Conservation (phyloP, 2,888 invertebrate genomes). For the Tricholauxania praeusta region DNA sequence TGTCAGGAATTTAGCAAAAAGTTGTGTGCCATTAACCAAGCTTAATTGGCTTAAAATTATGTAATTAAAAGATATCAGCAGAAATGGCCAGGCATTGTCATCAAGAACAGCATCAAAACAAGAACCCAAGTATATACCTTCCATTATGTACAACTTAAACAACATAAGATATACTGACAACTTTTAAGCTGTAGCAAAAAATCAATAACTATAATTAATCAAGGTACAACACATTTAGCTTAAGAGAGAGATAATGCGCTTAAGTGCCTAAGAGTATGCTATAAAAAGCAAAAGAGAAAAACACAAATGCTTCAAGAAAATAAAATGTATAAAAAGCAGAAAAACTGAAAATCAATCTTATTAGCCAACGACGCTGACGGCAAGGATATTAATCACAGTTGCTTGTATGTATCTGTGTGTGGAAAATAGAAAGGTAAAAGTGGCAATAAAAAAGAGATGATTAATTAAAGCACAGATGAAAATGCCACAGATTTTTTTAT, state of each 20-base stretch:
- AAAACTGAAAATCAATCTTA: constrained; percentile 51
- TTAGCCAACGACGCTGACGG: constrained; percentile 49
- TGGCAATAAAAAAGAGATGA: neutral
- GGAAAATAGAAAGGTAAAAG: neutral
- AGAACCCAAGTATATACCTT: neutral
- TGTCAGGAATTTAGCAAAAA: no score
- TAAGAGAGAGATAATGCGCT: neutral
- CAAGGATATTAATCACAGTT: constrained; percentile 51
- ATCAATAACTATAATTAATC: constrained; percentile 52
- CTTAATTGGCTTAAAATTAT: constrained; percentile 65
- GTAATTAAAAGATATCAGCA: constrained; percentile 65
- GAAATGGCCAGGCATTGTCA: neutral
- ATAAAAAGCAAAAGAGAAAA: neutral
- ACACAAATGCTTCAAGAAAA: neutral
- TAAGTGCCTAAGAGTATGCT: constrained; percentile 11
- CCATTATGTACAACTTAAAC: no score
- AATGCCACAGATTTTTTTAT: neutral
- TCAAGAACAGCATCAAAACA: neutral
- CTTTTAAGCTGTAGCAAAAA: constrained; percentile 31
- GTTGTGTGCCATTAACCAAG: constrained; percentile 55
- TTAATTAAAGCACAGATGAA: neutral
- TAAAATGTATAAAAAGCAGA: constrained; percentile 37
- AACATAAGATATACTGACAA: no score
- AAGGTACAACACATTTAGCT: constrained; percentile 41
- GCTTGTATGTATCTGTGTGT: no score